Base-by-base conservation (phyloP, 2,797 vertebrate species). In the Mareca strepera region DNA sequence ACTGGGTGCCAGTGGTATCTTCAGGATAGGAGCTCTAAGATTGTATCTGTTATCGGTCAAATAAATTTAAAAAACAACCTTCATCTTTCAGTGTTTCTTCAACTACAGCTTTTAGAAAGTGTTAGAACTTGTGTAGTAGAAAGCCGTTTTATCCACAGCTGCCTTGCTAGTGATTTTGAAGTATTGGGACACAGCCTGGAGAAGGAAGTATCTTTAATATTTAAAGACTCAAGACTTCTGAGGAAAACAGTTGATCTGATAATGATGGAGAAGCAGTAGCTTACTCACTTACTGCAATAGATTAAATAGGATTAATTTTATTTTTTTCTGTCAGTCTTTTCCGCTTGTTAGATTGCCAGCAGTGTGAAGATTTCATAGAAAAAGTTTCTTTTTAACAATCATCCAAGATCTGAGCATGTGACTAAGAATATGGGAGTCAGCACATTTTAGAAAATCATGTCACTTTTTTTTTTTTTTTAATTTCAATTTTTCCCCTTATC, bases 301-400 rank as follows among this genome's bases (percentile, higher is more conserved):
- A 70, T 43, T 86, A 93, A 82, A 68, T 55, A 72, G 70, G 31
- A 78, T 90, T 93, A 86, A 86, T 7, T 82, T 76, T 87, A 43
- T 91, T 88, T 91, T 41, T 43, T 70, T 14, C 28, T 66, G 53
- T 62, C 23, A 78, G 25, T 73, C 20, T 70, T 91, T 82, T 52
- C 37, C 3, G 2, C 20, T 76, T 87, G 17, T 43, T 68, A 59
- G 50, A 28, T 62, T 88, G 60, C 63, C 43, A 63, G 48, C 12
- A 56, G 41, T 66, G 79, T 43, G 83, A 82, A 82, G 48, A 84
- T 88, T 88, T 90, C 2, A 16, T 46, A 64, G 74, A 22, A 60
- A 25, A 52, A 59, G 7, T 70, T 88, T 87, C 22, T 82, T 41
- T 85, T 20, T 87, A 75, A 33, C 1, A 4, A 17, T 77, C 86